Evolutionary conservation across 2,113 vertebrate species (phyloP).

Genomic region (Grus americana): DNA sequence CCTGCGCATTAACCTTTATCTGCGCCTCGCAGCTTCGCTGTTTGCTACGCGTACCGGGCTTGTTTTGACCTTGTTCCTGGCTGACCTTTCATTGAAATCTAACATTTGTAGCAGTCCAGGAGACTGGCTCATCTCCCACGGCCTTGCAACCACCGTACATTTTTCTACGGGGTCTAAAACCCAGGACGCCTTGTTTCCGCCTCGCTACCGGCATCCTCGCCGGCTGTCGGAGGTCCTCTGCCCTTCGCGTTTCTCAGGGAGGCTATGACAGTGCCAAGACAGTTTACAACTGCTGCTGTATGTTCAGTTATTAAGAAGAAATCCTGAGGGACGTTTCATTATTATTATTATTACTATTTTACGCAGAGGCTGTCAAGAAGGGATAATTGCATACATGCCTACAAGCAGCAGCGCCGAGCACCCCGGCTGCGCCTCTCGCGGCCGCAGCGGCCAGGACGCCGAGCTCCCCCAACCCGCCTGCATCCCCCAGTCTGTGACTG

Average conservation of each 20-base stretch:
- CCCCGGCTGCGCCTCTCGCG: accelerated
- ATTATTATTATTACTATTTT: not conserved
- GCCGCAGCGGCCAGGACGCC: accelerated
- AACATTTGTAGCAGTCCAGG: constrained; percentile 40
- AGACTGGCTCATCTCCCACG: constrained; percentile 38
- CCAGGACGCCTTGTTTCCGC: not conserved
- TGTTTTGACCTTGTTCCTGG: constrained; percentile 35
- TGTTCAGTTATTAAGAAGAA: not conserved
- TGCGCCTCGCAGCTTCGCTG: not conserved
- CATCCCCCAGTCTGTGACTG: not conserved
- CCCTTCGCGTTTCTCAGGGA: not conserved
- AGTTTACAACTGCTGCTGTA: constrained; percentile 9
- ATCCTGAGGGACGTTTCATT: not conserved
- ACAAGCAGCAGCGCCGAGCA: not conserved
- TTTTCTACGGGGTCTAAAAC: constrained; percentile 24
- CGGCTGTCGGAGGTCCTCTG: not conserved
- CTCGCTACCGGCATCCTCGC: not conserved
- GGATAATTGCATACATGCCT: not conserved
- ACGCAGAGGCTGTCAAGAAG: not conserved
- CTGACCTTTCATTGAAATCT: constrained; percentile 36
- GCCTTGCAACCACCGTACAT: not conserved
- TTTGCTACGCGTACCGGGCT: not conserved
- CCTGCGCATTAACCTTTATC: constrained; percentile 46
- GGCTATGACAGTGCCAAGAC: constrained; percentile 34
- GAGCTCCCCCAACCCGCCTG: not conserved